These are phyloP conservation scores for Brienomyrus brachyistius DNA, from an alignment of 2,113 vertebrate species.

Conservation along the genomic window DNA sequence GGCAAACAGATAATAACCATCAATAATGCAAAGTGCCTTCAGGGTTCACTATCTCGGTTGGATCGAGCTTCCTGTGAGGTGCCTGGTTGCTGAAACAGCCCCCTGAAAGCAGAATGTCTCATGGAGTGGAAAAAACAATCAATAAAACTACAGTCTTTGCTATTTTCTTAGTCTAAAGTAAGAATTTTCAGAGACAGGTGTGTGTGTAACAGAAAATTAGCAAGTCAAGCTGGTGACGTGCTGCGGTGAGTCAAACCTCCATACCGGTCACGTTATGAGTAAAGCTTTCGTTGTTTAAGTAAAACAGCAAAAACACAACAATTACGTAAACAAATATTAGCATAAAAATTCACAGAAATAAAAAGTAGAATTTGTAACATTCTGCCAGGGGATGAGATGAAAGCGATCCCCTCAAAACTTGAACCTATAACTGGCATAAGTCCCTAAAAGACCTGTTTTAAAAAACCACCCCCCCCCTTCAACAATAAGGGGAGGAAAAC, in stretches of 20 bases:
- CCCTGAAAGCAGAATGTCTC: not conserved
- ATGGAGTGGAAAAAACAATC: not conserved
- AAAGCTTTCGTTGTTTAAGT: not conserved
- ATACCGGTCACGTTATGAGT: not conserved
- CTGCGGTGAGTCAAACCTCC: not conserved
- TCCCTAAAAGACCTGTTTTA: not conserved
- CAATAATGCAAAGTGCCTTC: not conserved
- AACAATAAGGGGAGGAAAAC: not conserved
- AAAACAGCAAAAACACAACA: not conserved
- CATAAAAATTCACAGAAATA: not conserved
- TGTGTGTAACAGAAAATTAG: not conserved
- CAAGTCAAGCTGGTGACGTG: not conserved
- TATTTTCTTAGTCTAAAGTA: not conserved
- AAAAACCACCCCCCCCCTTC: not conserved
- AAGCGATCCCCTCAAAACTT: not conserved
- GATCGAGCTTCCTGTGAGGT: not conserved
- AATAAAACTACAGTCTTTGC: not conserved
- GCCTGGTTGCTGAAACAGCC: not conserved
- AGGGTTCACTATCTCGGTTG: not conserved
- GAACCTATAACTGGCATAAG: not conserved
- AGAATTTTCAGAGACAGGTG: not conserved
- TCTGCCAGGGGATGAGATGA: not conserved
- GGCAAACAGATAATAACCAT: not conserved
- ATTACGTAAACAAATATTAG: not conserved
- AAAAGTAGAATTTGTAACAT: not conserved